These are phyloP conservation scores for Enteromius paludinosus DNA, from an alignment of 2,797 vertebrate species.

Conservation along the genomic window DNA sequence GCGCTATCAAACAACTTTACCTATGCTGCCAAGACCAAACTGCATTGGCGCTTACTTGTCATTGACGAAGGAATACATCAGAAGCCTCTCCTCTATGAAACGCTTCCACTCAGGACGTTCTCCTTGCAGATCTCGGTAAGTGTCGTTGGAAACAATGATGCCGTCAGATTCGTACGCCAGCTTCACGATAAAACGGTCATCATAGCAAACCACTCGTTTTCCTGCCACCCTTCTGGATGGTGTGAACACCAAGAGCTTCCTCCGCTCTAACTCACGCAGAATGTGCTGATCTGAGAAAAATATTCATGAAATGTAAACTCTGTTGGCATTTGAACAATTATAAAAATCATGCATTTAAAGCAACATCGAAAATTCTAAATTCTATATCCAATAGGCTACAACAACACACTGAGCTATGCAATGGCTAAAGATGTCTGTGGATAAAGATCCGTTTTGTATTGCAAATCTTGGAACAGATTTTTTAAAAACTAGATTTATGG, in stretches of 20 bases:
- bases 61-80: slow-evolving; percentile 81
- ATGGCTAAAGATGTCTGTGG: background rate
- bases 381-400: background rate
- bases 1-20: background rate
- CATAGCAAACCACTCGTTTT: slow-evolving; percentile 79
- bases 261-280: slow-evolving; percentile 75
- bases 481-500: background rate
- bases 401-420: background rate
- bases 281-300: slow-evolving; percentile 75
- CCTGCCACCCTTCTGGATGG: slow-evolving; percentile 74
- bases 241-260: slow-evolving; percentile 78
- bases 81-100: slow-evolving; percentile 78
- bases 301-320: background rate
- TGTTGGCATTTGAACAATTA: background rate
- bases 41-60: slow-evolving; percentile 72
- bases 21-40: background rate
- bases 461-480: background rate
- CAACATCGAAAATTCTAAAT: background rate
- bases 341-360: background rate
- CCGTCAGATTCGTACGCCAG: slow-evolving; percentile 74
- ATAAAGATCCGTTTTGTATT: background rate
- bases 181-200: slow-evolving; percentile 80
- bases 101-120: slow-evolving; percentile 78
- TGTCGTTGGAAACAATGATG: slow-evolving; percentile 79
- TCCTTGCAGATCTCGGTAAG: slow-evolving; percentile 79